These are phyloP conservation scores for Micronycteris hirsuta DNA, from an alignment of 2,113 vertebrate species.

Conservation along the genomic window DNA sequence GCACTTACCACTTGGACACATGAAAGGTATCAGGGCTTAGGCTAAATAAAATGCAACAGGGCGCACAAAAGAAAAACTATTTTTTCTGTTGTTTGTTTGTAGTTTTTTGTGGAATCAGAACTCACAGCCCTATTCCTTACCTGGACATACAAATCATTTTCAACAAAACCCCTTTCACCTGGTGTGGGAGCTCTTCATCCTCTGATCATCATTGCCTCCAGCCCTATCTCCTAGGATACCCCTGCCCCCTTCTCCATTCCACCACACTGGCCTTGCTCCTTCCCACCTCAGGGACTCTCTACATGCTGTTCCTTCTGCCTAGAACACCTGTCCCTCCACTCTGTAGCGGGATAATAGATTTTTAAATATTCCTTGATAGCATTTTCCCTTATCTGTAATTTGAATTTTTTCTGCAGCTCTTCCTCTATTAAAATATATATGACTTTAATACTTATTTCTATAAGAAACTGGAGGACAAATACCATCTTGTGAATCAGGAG, in stretches of 20 bases:
- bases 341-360: not conserved
- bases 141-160: not conserved
- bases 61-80: not conserved
- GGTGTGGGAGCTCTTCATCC: not conserved
- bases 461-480: not conserved
- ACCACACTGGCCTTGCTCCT: not conserved
- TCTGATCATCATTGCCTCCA: not conserved
- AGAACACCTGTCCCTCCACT: not conserved
- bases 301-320: no score
- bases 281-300: not conserved
- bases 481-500: not conserved
- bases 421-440: not conserved
- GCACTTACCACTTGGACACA: not conserved
- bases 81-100: not conserved
- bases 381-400: not conserved
- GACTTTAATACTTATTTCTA: not conserved
- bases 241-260: rapidly evolving
- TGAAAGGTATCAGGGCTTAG: not conserved
- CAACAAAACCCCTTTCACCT: not conserved
- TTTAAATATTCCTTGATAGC: not conserved
- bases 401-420: not conserved
- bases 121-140: not conserved
- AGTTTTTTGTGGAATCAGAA: not conserved
- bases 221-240: not conserved
- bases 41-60: not conserved